These are phyloP conservation scores for Potamilus streckersoni DNA, from an alignment of 1,140 invertebrate species.

Conservation along the genomic window DNA sequence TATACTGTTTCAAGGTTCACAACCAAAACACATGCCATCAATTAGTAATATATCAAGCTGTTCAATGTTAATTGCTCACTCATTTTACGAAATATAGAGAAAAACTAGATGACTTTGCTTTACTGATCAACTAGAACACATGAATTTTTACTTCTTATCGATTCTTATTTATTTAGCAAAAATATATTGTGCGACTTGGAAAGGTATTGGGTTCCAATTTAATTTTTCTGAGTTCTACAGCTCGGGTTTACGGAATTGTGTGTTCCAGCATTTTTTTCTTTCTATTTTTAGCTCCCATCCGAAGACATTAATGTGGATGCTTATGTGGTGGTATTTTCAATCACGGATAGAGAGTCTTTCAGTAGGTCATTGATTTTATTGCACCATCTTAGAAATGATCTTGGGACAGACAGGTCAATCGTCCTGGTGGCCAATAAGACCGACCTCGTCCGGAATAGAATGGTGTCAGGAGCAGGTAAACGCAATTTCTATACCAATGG, in stretches of 20 bases:
- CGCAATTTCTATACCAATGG: background rate
- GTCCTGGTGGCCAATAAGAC: constrained; percentile 53
- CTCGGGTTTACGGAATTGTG: background rate
- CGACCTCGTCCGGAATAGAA: constrained; percentile 49
- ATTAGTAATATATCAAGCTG: too few relatives aligned
- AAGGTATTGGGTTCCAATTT: background rate
- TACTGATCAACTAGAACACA: too few relatives aligned
- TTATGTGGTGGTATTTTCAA: constrained; percentile 51
- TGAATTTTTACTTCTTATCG: too few relatives aligned
- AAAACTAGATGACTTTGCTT: too few relatives aligned
- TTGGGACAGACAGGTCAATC: constrained; percentile 44
- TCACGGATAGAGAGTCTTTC: constrained; percentile 67
- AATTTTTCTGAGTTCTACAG: background rate
- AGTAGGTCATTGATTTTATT: constrained; percentile 44
- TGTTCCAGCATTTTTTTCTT: background rate
- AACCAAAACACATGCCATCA: too few relatives aligned
- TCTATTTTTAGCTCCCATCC: constrained; percentile 16
- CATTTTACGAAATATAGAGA: too few relatives aligned
- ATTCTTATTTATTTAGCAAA: too few relatives aligned
- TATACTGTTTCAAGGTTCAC: too few relatives aligned
- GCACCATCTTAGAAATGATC: constrained; percentile 44
- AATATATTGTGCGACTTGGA: background rate
- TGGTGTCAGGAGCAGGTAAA: constrained; percentile 46
- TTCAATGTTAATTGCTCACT: too few relatives aligned
- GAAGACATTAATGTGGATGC: constrained; percentile 42